Evolutionary conservation across 2,888 invertebrate species (phyloP).

Genomic region (Chrysina gloriosa): DNA sequence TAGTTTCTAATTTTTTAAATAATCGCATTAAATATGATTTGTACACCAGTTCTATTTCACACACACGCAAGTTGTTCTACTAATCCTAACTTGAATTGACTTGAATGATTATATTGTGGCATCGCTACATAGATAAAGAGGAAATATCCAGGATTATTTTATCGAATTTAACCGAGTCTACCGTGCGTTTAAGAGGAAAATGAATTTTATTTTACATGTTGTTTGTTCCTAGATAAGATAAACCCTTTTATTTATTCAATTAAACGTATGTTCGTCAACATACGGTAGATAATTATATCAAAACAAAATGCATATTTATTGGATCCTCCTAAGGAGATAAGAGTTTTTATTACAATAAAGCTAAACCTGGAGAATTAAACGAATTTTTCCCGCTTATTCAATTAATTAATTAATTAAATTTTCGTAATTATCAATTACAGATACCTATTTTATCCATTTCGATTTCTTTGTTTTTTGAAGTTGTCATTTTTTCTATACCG

Average conservation of each 20-base stretch:
- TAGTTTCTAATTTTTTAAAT: background rate
- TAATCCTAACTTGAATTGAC: conserved; percentile 12
- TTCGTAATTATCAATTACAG: no score
- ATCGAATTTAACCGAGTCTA: no score
- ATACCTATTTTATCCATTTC: no score
- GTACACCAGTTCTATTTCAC: conserved; percentile 1
- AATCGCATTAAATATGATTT: conserved; percentile 1
- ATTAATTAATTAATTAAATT: background rate
- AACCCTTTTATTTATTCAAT: background rate
- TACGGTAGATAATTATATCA: background rate
- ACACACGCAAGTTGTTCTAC: background rate
- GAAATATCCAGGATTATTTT: background rate
- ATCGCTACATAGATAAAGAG: background rate
- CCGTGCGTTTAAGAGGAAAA: no score
- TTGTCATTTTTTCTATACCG: no score
- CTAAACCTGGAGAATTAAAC: background rate
- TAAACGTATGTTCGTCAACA: background rate
- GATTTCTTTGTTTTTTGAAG: no score
- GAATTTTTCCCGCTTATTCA: background rate
- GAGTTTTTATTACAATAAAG: background rate
- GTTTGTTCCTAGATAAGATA: conserved; percentile 12
- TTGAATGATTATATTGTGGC: conserved; percentile 11
- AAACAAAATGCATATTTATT: conserved; percentile 5
- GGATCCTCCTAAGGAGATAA: background rate
- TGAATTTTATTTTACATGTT: no score